phyloP scores from a whole-genome alignment of 92 coral and sea anemone genomes.

The Anthopleura xanthogrammica region DNA sequence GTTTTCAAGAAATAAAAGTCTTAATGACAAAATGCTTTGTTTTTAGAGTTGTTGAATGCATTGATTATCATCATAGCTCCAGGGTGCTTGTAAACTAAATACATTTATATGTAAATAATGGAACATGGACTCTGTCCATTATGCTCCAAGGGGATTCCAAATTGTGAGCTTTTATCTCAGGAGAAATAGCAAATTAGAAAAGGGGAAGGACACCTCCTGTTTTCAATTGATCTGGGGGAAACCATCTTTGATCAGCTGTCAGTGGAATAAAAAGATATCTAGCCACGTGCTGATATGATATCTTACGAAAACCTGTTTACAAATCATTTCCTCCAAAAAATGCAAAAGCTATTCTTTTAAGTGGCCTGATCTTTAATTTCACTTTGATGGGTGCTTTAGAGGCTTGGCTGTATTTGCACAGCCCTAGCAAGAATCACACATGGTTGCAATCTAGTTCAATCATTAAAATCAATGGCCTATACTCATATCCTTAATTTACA shows the following conservation, averaged over 20 bases:
- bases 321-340: conserved; percentile 11
- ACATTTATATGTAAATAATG: conserved; percentile 1
- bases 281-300: conserved; percentile 4
- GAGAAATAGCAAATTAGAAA: not conserved
- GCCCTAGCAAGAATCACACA: not conserved
- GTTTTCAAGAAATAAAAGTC: not conserved
- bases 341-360: not conserved
- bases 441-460: not conserved
- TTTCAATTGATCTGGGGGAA: not conserved
- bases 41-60: not conserved
- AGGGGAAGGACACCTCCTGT: not conserved
- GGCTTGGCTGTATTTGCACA: conserved; percentile 10
- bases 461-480: not conserved
- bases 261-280: not conserved
- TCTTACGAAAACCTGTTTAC: conserved; percentile 9
- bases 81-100: not conserved
- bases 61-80: conserved; percentile 3
- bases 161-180: conserved; percentile 2
- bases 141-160: not conserved
- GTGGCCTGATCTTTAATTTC: conserved; percentile 2
- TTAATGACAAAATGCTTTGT: not conserved
- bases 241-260: conserved; percentile 9
- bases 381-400: conserved; percentile 3
- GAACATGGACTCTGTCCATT: not conserved
- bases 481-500: not conserved